These are phyloP conservation scores for Dusona sp. DNA, from an alignment of 2,888 invertebrate genomes.

Conservation along the genomic window DNA sequence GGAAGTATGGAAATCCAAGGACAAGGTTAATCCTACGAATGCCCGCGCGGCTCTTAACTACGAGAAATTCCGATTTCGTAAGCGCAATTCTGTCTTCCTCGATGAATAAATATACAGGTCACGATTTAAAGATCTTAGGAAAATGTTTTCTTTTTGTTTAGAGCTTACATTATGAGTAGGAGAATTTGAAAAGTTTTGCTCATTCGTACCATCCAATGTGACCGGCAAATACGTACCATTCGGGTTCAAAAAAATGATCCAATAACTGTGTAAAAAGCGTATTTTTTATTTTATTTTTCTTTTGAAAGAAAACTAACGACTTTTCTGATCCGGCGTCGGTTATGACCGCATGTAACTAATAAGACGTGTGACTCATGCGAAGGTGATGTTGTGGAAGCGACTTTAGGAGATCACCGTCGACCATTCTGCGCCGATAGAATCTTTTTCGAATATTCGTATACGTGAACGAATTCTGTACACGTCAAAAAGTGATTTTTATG, in stretches of 20 bases:
- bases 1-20: conserved; percentile 57
- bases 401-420: conserved; percentile 34
- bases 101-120: conserved; percentile 46
- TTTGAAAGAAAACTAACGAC: background rate
- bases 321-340: conserved; percentile 45
- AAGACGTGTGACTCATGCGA: conserved; percentile 66
- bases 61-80: conserved; percentile 25
- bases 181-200: too few species aligned
- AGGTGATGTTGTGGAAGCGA: conserved; percentile 66
- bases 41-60: background rate
- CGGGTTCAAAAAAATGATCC: background rate
- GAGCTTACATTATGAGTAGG: background rate
- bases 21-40: conserved; percentile 43
- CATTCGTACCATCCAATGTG: background rate
- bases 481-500: background rate
- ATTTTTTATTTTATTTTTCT: background rate
- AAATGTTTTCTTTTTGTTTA: too few species aligned
- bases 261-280: background rate
- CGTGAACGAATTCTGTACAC: too few species aligned
- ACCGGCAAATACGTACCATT: background rate
- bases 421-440: conserved; percentile 20
- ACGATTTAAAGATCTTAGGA: conserved; percentile 30
- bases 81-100: conserved; percentile 38
- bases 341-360: too few species aligned
- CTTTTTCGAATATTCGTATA: background rate